Percentiles rank a stretch among this genome's conserved stretches.
Conservation (phyloP, 2,113 vertebrate genomes). For the Stegostoma tigrinum region DNA sequence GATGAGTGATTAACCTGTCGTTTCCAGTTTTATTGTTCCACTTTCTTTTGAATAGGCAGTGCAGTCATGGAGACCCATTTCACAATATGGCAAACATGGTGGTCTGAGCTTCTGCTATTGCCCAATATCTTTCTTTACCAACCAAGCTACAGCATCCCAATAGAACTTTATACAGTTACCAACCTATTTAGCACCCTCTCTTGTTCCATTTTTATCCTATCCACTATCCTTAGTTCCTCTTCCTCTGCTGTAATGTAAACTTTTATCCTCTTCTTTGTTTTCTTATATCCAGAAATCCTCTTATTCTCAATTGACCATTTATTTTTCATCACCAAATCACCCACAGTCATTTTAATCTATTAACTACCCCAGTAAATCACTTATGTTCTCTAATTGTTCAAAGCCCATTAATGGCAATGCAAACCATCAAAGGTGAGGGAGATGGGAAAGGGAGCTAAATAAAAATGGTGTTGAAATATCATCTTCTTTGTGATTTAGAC, state of each 20-base stretch:
- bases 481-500: neutral
- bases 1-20: neutral
- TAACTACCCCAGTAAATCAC: no score
- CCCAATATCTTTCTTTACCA: neutral
- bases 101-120: neutral
- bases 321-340: no score
- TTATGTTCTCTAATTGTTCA: no score
- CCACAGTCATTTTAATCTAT: no score
- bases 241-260: neutral
- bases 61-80: neutral
- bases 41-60: neutral
- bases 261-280: neutral
- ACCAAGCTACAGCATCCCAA: neutral
- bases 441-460: no score
- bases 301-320: no score
- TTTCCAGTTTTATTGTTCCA: neutral
- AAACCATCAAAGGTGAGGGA: no score
- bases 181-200: neutral
- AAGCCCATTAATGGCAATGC: no score
- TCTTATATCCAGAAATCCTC: no score
- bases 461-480: neutral
- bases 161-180: neutral
- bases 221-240: neutral
- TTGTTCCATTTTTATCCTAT: neutral
- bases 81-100: neutral